phyloP scores from a whole-genome alignment of 2,797 vertebrate species.

The Lutjanus argentimaculatus region DNA sequence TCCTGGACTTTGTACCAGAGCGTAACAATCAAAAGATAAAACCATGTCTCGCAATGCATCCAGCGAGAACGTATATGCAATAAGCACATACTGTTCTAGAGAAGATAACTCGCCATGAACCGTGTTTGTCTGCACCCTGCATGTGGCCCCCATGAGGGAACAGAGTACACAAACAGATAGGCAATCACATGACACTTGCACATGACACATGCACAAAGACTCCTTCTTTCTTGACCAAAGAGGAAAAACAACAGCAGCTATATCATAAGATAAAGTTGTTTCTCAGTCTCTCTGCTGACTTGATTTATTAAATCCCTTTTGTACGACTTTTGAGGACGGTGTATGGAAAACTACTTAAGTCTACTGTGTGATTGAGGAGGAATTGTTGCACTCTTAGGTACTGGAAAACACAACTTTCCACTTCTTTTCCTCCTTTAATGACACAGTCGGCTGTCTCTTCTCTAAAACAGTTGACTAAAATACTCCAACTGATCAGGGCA shows the following conservation, averaged over 20 bases:
- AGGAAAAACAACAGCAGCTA: slow-evolving; percentile 31
- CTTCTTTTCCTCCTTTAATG: slow-evolving; percentile 51
- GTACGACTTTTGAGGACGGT: neutral
- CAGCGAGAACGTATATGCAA: neutral
- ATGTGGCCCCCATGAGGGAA: slow-evolving; percentile 57
- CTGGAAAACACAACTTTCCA: slow-evolving; percentile 72
- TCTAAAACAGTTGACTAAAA: slow-evolving; percentile 78
- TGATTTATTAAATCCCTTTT: slow-evolving; percentile 27
- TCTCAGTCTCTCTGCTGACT: neutral
- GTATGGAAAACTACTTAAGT: slow-evolving; percentile 51
- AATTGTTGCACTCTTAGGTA: slow-evolving; percentile 51
- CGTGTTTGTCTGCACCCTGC: slow-evolving; percentile 46
- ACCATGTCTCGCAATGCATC: neutral
- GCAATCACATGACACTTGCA: slow-evolving; percentile 71
- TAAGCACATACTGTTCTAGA: neutral
- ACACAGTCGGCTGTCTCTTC: slow-evolving; percentile 61
- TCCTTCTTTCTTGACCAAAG: slow-evolving; percentile 37
- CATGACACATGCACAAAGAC: slow-evolving; percentile 67
- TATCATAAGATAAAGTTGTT: slow-evolving; percentile 26
- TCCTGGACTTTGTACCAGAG: neutral
- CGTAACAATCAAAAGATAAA: neutral
- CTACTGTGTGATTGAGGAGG: slow-evolving; percentile 15
- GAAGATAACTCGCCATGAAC: slow-evolving; percentile 28
- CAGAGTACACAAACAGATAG: slow-evolving; percentile 74
- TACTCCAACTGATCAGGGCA: slow-evolving; percentile 82